Percentiles rank a stretch among this genome's conserved stretches.
Evolutionary conservation across 2,797 vertebrate species (phyloP).

Genomic region (Phyllotis vaccarum): DNA sequence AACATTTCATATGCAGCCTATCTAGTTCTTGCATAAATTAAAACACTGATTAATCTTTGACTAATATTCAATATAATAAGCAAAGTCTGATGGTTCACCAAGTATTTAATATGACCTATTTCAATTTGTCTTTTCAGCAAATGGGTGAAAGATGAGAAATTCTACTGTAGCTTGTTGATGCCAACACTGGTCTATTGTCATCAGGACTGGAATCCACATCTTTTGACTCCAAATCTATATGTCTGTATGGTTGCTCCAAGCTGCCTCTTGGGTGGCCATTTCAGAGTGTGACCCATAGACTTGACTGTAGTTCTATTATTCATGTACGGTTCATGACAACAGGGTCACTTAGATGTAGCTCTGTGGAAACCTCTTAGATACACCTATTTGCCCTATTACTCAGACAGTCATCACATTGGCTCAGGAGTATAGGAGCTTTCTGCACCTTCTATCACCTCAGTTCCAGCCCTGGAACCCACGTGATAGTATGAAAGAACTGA

Average conservation of each 20-base stretch:
- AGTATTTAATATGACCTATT: neutral
- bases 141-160: neutral
- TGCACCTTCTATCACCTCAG: neutral
- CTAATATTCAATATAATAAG: neutral
- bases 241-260: neutral
- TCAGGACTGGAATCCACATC: neutral
- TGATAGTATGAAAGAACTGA: neutral
- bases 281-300: neutral
- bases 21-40: conserved; percentile 50
- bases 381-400: neutral
- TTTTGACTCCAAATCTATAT: neutral
- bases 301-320: neutral
- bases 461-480: neutral
- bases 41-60: conserved; percentile 14
- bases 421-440: neutral
- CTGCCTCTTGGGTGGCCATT: neutral
- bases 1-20: neutral
- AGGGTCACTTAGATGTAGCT: neutral
- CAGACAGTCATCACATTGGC: neutral
- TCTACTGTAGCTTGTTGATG: neutral
- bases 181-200: neutral
- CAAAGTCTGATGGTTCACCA: neutral
- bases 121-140: neutral
- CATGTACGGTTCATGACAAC: neutral
- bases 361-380: neutral